Evolutionary conservation across 37 sponge, comb jelly and placozoan species (phyloP), one percentile per base, ranked within the genome.

Genomic region (Spongilla lacustris): DNA sequence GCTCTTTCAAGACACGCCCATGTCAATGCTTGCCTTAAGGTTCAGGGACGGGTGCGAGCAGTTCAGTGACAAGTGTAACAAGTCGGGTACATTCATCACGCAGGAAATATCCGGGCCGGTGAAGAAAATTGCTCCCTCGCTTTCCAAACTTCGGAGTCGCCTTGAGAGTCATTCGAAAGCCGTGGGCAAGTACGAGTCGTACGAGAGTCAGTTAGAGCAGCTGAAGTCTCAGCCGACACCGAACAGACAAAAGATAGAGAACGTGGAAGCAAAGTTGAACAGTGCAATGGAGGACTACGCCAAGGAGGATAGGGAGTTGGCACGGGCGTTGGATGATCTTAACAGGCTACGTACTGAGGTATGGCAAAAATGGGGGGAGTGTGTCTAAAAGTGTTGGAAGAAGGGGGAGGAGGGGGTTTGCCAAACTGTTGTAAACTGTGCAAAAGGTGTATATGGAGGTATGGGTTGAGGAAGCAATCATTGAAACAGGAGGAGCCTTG

Each of bases 81-180:
- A 79, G 67, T 66, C 86, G 24, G 80, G 68, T 27, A 11, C 80
- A 0, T 5, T 80, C 4, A 14, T 92, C 50, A 81, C 77, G 41
- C 86, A 69, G 50, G 90, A 92, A 24, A 34, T 92, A 22, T 70
- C 81, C 33, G 38, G 83, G 1, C 71, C 89, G 19, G 78, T 89
- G 27, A 83, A 85, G 82, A 89, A 80, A 73, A 26, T 92, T 3
- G 89, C 69, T 3, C 83, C 93, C 2, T 75, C 81, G 46, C 66
- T 88, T 2, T 77, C 85, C 71, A 36, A 35, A 24, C 90, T 84
- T 13, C 86, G 89, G 4, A 89, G 81, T 67, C 67, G 78, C n/a
- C 36, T 92, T 0, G 90, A 92, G 48, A 79, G 73, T n/a, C 90
- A 92, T 72, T 81, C 84, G 12, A 88, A 85, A 69, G 85, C 82